Conservation (phyloP, 2,797 vertebrate species). For the Artibeus lituratus region DNA sequence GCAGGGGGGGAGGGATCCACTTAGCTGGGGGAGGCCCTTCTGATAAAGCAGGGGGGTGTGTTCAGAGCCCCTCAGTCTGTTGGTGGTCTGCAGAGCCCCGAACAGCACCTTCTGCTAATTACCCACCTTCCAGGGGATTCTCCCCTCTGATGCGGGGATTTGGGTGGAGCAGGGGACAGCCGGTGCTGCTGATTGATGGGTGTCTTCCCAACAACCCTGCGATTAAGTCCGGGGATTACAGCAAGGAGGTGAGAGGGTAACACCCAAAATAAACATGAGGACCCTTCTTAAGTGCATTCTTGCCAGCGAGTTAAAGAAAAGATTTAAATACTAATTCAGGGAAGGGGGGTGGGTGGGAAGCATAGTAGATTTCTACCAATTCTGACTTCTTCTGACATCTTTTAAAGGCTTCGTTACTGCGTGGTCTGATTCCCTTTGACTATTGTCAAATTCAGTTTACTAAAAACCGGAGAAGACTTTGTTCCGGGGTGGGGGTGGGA, state of each 20-base stretch:
- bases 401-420: conserved; percentile 77
- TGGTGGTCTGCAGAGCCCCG: conserved; percentile 82
- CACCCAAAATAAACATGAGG: conserved; percentile 78
- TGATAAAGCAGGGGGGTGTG: conserved; percentile 54
- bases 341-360: background rate
- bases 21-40: conserved; percentile 57
- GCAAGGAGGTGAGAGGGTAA: conserved; percentile 76
- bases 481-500: conserved; percentile 64
- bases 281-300: conserved; percentile 78
- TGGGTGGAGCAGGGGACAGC: conserved; percentile 15
- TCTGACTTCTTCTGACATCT: conserved; percentile 78
- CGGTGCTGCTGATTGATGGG: conserved; percentile 79
- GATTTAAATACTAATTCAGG: conserved; percentile 76
- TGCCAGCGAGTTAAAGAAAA: conserved; percentile 76
- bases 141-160: conserved; percentile 66
- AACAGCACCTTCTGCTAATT: conserved; percentile 80
- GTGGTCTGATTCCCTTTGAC: conserved; percentile 82
- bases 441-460: conserved; percentile 83
- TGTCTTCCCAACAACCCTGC: conserved; percentile 73
- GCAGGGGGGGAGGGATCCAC: conserved; percentile 62
- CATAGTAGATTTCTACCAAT: conserved; percentile 78
- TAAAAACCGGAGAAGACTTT: conserved; percentile 75
- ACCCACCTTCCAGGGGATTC: conserved; percentile 75
- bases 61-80: conserved; percentile 34
- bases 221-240: conserved; percentile 80